A percentile compares a stretch with the other conserved stretches of the same genome.
Evolutionary conservation across 1,140 invertebrate species (phyloP).

Genomic region (Drosophila quadrilineata): DNA sequence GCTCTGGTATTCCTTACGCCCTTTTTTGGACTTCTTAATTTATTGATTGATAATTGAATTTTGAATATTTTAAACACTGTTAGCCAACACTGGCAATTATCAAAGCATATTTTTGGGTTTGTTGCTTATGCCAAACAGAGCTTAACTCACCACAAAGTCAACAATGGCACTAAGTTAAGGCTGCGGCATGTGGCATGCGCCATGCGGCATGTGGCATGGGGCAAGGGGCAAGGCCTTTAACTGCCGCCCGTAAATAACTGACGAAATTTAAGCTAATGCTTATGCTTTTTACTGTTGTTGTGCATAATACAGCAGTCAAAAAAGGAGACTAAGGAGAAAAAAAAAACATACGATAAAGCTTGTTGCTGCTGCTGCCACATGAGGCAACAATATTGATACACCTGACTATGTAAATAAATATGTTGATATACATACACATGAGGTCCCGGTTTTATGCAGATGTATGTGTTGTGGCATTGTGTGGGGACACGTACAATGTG

Average conservation of each 20-base stretch:
- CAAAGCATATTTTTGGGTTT: neutral
- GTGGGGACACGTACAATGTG: too few species aligned
- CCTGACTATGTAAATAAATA: conserved; percentile 14
- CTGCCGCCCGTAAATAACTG: conserved; percentile 12
- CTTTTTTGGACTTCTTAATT: too few species aligned
- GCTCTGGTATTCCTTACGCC: too few species aligned
- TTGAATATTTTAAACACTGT: neutral
- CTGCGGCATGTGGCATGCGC: neutral
- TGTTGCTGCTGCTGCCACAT: conserved; percentile 36
- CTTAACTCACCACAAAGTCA: neutral
- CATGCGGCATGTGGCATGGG: neutral
- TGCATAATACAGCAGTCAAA: conserved; percentile 66
- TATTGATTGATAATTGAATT: neutral
- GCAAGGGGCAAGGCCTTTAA: neutral
- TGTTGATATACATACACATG: neutral
- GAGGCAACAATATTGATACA: conserved; percentile 15
- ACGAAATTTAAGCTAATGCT: conserved; percentile 16
- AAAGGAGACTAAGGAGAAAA: too few species aligned
- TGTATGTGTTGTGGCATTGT: conserved; percentile 27
- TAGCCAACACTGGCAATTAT: neutral
- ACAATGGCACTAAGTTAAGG: neutral
- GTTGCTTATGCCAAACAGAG: neutral
- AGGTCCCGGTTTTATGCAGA: too few species aligned
- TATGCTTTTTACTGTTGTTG: conserved; percentile 18
- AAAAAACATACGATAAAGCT: too few species aligned